Evolutionary conservation across 2,888 invertebrate species (phyloP), one percentile per base, ranked within the genome.

Genomic region (Octonoba sinensis): DNA sequence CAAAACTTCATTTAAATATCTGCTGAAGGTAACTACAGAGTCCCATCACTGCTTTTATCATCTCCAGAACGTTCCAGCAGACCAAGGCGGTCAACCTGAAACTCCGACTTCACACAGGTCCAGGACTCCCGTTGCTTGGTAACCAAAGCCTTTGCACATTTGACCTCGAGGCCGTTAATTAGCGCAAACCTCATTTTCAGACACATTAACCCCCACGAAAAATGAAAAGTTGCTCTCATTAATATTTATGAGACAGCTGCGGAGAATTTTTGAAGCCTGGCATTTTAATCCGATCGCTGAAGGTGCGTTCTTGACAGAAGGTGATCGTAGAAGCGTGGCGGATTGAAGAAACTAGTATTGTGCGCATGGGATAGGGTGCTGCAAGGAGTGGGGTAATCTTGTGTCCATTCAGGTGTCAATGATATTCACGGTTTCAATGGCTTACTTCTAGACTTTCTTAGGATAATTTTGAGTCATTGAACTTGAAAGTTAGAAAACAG

Each of bases 161-260:
- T 77, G 70, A 71, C 71, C 78, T 56, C 18, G 8, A 54, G 78
- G 59, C 72, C 59, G 78, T 78, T 78, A 78, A 78, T 78, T 72
- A 78, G 66, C 65, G 66, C 27, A 78, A 71, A 69, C 71, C 78
- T 78, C 77, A 77, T 77, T 71, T 77, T 77, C 78, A 78, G 71
- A 51, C 60, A 72, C 59, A 65, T 78, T 78, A 72, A 65, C 78
- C 66, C n/a, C 65, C 57, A 16, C 59, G 56, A 78, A 78, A 78
- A 78, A 72, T 78, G 78, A 78, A 78, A 71, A 65, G 65, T 36
- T 59, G 65, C 44, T 36, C 62, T 59, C 65, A 78, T 78, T 71
- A 78, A 78, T 78, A 78, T 78, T 71, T 47, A 78, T 78, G 66
- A 78, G 78, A 66, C 72, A 78, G 72, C 70, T 78, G 72, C 69